A percentile compares a stretch with the other conserved stretches of the same genome.
Evolutionary conservation across 2,113 vertebrate genomes (phyloP).

Genomic region (Mesocricetus auratus): DNA sequence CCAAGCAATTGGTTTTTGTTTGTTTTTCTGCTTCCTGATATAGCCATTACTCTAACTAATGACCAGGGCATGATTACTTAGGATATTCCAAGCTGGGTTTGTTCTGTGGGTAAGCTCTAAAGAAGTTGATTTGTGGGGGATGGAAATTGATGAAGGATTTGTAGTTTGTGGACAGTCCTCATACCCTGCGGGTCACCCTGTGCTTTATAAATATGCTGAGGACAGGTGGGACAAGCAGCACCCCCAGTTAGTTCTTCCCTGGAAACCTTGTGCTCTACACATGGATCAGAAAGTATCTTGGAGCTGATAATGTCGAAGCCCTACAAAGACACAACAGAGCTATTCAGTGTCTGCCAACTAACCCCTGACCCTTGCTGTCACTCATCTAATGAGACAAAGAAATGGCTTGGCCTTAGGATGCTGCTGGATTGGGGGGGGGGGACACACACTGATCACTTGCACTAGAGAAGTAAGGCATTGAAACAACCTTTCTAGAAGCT

Average conservation of each 20-base stretch:
- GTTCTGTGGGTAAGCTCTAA: neutral
- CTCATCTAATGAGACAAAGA: conserved; percentile 64
- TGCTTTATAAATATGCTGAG: conserved; percentile 48
- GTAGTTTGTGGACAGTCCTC: neutral
- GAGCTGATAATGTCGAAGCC: conserved; percentile 56
- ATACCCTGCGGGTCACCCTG: conserved; percentile 21
- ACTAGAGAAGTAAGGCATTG: neutral
- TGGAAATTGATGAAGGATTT: conserved; percentile 55
- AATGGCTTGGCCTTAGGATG: conserved; percentile 22
- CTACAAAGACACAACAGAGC: conserved; percentile 19
- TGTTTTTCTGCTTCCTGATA: conserved; percentile 19
- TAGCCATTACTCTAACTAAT: neutral
- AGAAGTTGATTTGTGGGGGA: neutral
- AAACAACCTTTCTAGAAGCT: neutral
- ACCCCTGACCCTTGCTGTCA: conserved; percentile 64
- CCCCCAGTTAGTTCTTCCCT: conserved; percentile 61
- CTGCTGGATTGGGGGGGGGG: neutral
- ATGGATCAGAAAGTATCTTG: conserved; percentile 73
- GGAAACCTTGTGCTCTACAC: conserved; percentile 61
- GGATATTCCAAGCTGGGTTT: neutral
- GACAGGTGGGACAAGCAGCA: conserved; percentile 32
- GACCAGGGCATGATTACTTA: neutral
- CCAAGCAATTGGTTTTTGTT: neutral
- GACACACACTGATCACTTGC: neutral
- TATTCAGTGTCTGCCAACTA: conserved; percentile 62